Evolutionary conservation across 2,797 vertebrate genomes (phyloP).

Genomic region (Rhynchonycteris naso): DNA sequence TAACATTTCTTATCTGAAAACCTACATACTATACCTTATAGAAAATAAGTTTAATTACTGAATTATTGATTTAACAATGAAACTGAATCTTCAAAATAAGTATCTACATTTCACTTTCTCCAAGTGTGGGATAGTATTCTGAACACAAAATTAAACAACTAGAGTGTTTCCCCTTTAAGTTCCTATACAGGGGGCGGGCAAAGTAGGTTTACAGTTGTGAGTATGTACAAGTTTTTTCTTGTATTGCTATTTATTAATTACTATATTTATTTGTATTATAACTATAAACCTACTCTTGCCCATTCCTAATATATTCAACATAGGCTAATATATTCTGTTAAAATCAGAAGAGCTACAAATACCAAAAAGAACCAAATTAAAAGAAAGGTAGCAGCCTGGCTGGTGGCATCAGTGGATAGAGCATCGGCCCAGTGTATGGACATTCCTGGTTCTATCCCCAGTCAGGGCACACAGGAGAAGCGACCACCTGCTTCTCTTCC

Average conservation of each 20-base stretch:
- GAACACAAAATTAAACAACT: background rate
- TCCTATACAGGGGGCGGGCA: background rate
- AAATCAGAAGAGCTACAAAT: background rate
- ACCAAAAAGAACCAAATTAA: background rate
- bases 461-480: no score
- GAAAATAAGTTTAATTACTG: background rate
- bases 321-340: background rate
- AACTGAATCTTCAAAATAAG: conserved; percentile 14
- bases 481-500: no score
- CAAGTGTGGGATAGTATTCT: background rate
- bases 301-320: background rate
- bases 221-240: no score
- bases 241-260: no score
- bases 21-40: background rate
- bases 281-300: no score
- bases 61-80: background rate
- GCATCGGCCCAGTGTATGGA: no score
- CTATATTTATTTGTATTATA: no score
- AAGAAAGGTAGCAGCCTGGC: background rate
- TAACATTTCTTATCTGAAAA: background rate
- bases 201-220: no score
- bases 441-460: no score
- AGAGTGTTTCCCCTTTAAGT: background rate
- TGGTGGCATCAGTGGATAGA: no score
- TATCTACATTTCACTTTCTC: background rate